phyloP scores from a whole-genome alignment of 1,140 invertebrate genomes.

The Mylabris phalerata region DNA sequence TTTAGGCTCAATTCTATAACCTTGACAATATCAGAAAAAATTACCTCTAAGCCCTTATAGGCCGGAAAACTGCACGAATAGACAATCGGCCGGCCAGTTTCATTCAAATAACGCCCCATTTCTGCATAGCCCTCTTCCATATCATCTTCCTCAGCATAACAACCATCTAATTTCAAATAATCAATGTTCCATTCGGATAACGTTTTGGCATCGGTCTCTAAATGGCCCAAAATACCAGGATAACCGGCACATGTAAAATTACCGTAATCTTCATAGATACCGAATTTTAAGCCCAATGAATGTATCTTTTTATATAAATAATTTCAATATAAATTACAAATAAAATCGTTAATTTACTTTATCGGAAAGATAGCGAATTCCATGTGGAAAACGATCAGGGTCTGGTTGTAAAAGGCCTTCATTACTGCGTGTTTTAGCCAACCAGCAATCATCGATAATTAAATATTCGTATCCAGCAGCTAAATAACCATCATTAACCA shows the following conservation, averaged over 20 bases:
- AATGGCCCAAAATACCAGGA: constrained; percentile 69
- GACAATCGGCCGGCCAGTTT: constrained; percentile 71
- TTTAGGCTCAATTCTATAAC: no score
- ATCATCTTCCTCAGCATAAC: constrained; percentile 57
- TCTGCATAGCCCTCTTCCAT: constrained; percentile 48
- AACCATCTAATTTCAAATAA: constrained; percentile 84
- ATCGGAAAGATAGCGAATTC: constrained; percentile 69
- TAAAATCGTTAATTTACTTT: constrained; percentile 59
- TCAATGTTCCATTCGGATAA: constrained; percentile 85
- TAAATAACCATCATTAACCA: constrained; percentile 71
- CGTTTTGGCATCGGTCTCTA: constrained; percentile 69
- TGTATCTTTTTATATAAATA: constrained; percentile 57
- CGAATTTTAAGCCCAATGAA: constrained; percentile 70
- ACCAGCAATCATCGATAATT: constrained; percentile 86
- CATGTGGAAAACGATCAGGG: constrained; percentile 68
- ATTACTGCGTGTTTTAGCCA: constrained; percentile 57
- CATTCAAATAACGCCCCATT: constrained; percentile 65
- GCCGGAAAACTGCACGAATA: constrained; percentile 85
- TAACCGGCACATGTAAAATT: constrained; percentile 75
- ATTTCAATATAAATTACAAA: neutral
- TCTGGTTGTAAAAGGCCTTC: constrained; percentile 65
- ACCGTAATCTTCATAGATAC: constrained; percentile 84
- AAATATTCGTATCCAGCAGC: constrained; percentile 79
- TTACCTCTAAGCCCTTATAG: constrained; percentile 50
- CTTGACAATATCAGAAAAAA: neutral